Evolutionary conservation across 2,888 invertebrate genomes (phyloP).

Genomic region (Agrochola litura): DNA sequence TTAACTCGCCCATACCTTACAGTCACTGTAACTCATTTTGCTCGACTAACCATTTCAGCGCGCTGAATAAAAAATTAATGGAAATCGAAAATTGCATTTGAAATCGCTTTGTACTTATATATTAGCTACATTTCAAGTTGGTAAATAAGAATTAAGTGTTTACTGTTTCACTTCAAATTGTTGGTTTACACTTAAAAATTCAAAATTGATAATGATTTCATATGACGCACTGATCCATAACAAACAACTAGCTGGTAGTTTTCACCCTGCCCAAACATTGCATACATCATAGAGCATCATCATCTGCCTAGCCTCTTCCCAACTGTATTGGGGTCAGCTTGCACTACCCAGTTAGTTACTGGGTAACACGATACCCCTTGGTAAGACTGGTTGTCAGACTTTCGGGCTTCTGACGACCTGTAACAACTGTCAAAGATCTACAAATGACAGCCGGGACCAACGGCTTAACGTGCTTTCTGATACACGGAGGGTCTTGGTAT

Average conservation of each 20-base stretch:
- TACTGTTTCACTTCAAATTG: too few relatives aligned
- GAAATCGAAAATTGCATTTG: conserved; percentile 47
- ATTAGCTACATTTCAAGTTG: neutral
- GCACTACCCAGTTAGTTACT: too few relatives aligned
- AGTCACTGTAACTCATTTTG: conserved; percentile 46
- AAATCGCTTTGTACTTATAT: conserved; percentile 12
- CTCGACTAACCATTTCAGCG: conserved; percentile 44
- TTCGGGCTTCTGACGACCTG: too few relatives aligned
- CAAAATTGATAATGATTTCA: neutral
- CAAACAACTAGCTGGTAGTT: neutral
- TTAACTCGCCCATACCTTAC: conserved; percentile 44
- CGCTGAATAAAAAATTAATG: conserved; percentile 44
- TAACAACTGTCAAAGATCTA: too few relatives aligned
- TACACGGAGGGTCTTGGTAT: too few relatives aligned
- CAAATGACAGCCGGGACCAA: too few relatives aligned
- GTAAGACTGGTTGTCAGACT: too few relatives aligned
- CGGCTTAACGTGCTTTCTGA: too few relatives aligned
- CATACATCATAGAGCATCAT: neutral
- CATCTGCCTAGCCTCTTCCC: too few relatives aligned
- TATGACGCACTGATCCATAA: neutral
- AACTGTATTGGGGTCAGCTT: too few relatives aligned
- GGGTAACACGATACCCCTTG: too few relatives aligned
- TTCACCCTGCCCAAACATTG: neutral
- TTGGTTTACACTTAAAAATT: neutral
- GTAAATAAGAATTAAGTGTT: neutral